Evolutionary conservation across 2,888 invertebrate species (phyloP), one percentile per base, ranked within the genome.

Genomic region (Hirtodrosophila trivittata): DNA sequence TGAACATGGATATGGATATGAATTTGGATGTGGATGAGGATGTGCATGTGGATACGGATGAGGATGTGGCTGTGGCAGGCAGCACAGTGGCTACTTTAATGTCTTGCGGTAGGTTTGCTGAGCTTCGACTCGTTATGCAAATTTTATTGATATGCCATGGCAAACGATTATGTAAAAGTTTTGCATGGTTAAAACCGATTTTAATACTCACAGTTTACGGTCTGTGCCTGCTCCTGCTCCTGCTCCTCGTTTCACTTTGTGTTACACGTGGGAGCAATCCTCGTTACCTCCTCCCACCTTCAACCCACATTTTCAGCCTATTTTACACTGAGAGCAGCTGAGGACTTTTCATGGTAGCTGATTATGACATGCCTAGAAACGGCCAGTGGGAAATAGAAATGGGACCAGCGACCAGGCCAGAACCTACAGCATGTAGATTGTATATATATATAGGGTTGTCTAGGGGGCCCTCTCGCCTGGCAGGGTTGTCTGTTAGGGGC

Each of bases 71-170:
- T 55, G 47, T 33, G 35, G 16, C 26, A 7, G 6, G 18, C 28
- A 10, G 43, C 4, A 6, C 38, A 13, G 12, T 21, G 54, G 51
- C 52, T 37, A 56, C 47, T 67, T 63, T 33, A 68, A 51, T 49
- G 45, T 59, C 47, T 58, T 64, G 59, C 50, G 70, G 54, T 58
- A 38, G 69, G 46, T 41, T 52, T 12, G 12, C 0, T 12, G 6
- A 10, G 33, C 21, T n/a, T 18, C 42, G 45, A 38, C 58, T 60
- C 75, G 84, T 77, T 81, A 75, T 83, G 84, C 67, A 77, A 83
- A 81, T 84, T 83, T 75, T 77, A 83, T 81, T 77, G 81, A 83
- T 81, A 80, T 70, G 75, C 66, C 60, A 54, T 69, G 80, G 72
- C 71, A 50, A 70, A 73, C 73, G 77, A 73, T 81, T 83, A 77